Conservation (phyloP, 1,140 invertebrate species). For the Triops cancriformis region DNA sequence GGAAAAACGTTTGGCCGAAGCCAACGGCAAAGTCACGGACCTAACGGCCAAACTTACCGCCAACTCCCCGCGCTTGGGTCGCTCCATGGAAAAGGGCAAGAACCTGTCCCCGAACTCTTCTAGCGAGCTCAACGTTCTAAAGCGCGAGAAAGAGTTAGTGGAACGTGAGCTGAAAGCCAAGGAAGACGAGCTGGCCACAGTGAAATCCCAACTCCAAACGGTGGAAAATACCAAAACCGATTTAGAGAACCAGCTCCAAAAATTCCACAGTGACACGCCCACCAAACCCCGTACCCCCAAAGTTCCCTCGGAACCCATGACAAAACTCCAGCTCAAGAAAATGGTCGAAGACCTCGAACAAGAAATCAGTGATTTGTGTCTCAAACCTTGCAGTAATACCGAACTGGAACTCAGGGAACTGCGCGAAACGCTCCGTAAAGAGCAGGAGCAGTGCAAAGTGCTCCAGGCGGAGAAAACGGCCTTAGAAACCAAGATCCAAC, state of each 20-base stretch:
- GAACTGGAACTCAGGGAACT: slow-evolving; percentile 29
- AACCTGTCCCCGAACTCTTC: not conserved
- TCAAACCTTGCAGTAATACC: slow-evolving; percentile 35
- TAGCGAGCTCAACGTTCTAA: slow-evolving; percentile 30
- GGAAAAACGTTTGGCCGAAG: slow-evolving; percentile 54
- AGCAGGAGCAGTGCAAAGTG: slow-evolving; percentile 32
- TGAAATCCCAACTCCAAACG: slow-evolving; percentile 42
- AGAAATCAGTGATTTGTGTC: slow-evolving; percentile 55
- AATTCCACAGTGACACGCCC: slow-evolving; percentile 41
- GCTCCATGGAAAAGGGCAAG: slow-evolving; percentile 4
- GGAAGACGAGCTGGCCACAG: slow-evolving; percentile 41
- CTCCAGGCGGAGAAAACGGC: slow-evolving; percentile 31
- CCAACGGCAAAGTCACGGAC: slow-evolving; percentile 23
- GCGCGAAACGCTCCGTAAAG: slow-evolving; percentile 40
- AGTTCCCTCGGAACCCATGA: slow-evolving; percentile 57
- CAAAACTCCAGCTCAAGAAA: slow-evolving; percentile 55
- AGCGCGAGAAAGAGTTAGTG: slow-evolving; percentile 33
- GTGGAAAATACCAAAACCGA: slow-evolving; percentile 46
- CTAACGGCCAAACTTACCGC: not conserved
- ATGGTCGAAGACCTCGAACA: slow-evolving; percentile 69
- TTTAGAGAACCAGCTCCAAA: slow-evolving; percentile 33
- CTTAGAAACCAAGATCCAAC: slow-evolving; percentile 42
- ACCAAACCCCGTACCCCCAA: slow-evolving; percentile 53
- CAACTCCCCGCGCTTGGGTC: slow-evolving; percentile 22
- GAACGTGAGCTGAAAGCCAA: slow-evolving; percentile 47